Percentiles rank a stretch among this genome's conserved stretches.
These are phyloP conservation scores for Apis mellifera DNA, from an alignment of 1,140 invertebrate genomes.

Conservation along the genomic window Amel_HAv3.1 CM009934.2:4381501-4382000, in stretches of 20 bases:
- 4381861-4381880: conserved; percentile 11
- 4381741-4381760: not conserved
- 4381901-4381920: not conserved
- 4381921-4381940: not conserved
- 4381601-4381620: too few species aligned
- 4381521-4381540: too few species aligned
- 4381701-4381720: too few species aligned
- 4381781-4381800: not conserved
- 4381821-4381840: not conserved
- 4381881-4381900: not conserved
- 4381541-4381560: too few species aligned
- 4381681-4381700: too few species aligned
- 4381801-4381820: not conserved
- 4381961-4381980: not conserved
- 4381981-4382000: not conserved
- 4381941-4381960: too few species aligned
- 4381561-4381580: too few species aligned
- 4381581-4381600: too few species aligned
- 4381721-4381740: not conserved
- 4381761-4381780: not conserved
- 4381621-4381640: too few species aligned
- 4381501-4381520: too few species aligned
- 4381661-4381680: too few species aligned
- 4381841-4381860: not conserved
- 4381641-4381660: too few species aligned